Evolutionary conservation across 2,888 invertebrate genomes (phyloP), one percentile per base, ranked within the genome.

Genomic region (Chaetogeoica ovagalla): DNA sequence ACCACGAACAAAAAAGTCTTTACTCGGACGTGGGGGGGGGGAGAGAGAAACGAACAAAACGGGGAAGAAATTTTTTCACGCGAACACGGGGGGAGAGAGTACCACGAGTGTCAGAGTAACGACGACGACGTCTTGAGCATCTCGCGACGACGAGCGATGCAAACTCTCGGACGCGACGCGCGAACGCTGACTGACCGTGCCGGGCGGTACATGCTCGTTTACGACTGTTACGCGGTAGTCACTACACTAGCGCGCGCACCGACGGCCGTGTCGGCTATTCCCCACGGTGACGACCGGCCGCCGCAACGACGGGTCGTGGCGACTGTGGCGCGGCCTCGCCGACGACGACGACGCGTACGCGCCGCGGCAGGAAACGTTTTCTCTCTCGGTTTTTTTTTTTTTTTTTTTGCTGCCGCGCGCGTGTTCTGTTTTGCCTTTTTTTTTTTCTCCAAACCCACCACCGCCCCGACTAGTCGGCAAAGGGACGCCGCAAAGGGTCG

Each of bases 131-230:
- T 30, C 17, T 30, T 15, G 62, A 17, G 19, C 60, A 55, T 55
- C 21, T 11, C 37, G 69, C 52, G 39, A 23, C 70, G 70, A 19
- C 66, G 57, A 13, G 43, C 43, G 43, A 48, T 43, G 52, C 60
- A n/a, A 37, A 55, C 70, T 43, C 7, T 21, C 55, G 62, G 69
- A 21, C 19, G 13, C 62, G 77, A 55, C 55, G 77, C 77, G 69
- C 77, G 77, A 63, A 59, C 69, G 63, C 77, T 39, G 63, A 79
- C 77, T 79, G 70, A 79, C 39, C 60, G 77, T 55, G 62, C 52
- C 69, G 52, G 69, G 52, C 69, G 68, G 69, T 52, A 69, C 77
- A 77, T 52, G 77, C 69, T 77, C 68, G 77, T 77, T 52, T 30
- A 62, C 77, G 69, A 77, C 77, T 77, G 59, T 43, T 37, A 48